Evolutionary conservation across 1,140 invertebrate genomes (phyloP).

Genomic region (Trichomalopsis sarcophagae): DNA sequence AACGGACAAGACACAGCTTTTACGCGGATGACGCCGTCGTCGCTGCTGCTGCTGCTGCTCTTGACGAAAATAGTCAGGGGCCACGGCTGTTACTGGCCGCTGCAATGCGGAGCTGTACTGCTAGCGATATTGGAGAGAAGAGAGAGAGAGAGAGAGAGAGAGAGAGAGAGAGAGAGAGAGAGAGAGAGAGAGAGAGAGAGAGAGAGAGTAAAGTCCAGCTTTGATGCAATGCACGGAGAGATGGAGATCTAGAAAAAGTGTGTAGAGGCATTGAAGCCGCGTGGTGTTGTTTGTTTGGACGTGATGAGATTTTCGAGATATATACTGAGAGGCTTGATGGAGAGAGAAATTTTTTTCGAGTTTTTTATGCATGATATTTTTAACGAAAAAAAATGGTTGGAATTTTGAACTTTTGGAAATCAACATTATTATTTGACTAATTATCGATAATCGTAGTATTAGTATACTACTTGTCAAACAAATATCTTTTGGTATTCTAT

Average conservation of each 20-base stretch:
- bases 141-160: background rate
- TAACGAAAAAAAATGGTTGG: too few relatives aligned
- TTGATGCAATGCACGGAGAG: background rate
- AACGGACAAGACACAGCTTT: background rate
- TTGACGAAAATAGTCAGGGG: conserved; percentile 17
- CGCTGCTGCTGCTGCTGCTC: background rate
- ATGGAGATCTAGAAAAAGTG: background rate
- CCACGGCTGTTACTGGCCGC: background rate
- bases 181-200: background rate
- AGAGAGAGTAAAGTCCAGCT: background rate
- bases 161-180: background rate
- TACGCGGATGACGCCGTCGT: conserved; percentile 7
- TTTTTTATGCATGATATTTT: too few relatives aligned
- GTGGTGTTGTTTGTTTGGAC: background rate
- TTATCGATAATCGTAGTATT: too few relatives aligned
- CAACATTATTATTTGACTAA: too few relatives aligned
- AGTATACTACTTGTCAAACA: too few relatives aligned
- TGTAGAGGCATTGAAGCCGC: background rate
- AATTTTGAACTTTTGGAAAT: too few relatives aligned
- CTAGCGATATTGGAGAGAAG: background rate
- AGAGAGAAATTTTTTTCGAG: too few relatives aligned
- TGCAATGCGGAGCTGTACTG: background rate
- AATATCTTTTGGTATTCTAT: too few relatives aligned
- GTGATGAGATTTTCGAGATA: background rate
- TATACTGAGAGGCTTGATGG: background rate